Base-by-base conservation (phyloP, 2,888 invertebrate genomes). In the Rapana venosa region DNA sequence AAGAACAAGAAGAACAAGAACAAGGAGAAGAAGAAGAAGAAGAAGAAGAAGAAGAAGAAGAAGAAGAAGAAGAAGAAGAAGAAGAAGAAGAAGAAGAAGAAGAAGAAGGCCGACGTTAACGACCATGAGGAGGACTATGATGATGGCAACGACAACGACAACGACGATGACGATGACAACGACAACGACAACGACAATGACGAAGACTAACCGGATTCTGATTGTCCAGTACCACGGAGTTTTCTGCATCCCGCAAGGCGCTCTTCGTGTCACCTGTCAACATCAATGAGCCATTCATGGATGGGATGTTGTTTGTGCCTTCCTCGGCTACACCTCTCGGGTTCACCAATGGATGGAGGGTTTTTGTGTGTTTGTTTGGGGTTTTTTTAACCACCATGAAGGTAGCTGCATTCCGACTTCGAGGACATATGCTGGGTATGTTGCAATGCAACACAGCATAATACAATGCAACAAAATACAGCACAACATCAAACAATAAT, bases 211-310 rank as follows among this genome's bases (percentile, higher is more conserved):
- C 95, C 32, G 95, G 94, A 87, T 94, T 95, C 90, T 91, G 93
- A 87, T 93, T 95, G 91, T 95, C 95, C 35, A 95, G 88, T 13
- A 95, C 95, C 0, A 95, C 95, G 13, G 94, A 93, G 88, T 93
- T 94, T 89, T 95, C 95, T 4, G 95, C 95, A 90, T 95, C 95
- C 84, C 93, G 93, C 32, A 94, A 26, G 30, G 94, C 92, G n/a
- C 77, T 88, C 20, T 66, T 88, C 83, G 93, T 58, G 58, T 93
- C 93, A 8, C 92, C 93, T 93, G 87, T 15, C 47, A 47, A 47
- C 47, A 47, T 47, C 4, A 47, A 47, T 2, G 8, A 47, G n/a
- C n/a, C n/a, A n/a, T n/a, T n/a, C n/a, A n/a, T n/a, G n/a, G n/a
- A n/a, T n/a, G n/a, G n/a, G n/a, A n/a, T n/a, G n/a, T n/a, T n/a